phyloP scores from a whole-genome alignment of 2,888 invertebrate genomes.

The Tachystola acroxantha region DNA sequence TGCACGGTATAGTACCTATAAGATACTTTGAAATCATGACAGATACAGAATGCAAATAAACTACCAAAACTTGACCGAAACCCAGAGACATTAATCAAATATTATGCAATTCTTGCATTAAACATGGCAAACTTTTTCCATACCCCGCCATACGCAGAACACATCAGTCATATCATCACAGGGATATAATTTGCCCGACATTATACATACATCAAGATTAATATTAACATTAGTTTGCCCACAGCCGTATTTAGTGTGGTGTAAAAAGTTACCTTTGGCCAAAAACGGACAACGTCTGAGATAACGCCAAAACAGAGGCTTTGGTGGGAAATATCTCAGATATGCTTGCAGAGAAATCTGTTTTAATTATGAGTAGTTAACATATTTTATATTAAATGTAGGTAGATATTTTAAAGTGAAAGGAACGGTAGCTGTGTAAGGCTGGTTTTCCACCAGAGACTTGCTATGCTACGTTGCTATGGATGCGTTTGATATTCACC shows the following conservation, averaged over 20 bases:
- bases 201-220: constrained; percentile 51
- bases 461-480: too few relatives aligned
- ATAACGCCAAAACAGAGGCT: constrained; percentile 37
- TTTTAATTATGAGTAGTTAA: constrained; percentile 25
- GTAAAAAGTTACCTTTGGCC: constrained; percentile 49
- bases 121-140: too few relatives aligned
- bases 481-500: too few relatives aligned
- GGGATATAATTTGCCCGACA: constrained; percentile 22
- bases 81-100: too few relatives aligned
- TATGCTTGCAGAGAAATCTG: constrained; percentile 37
- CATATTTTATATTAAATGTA: constrained; percentile 4
- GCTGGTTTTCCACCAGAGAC: too few relatives aligned
- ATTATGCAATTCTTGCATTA: too few relatives aligned
- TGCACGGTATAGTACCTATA: too few relatives aligned
- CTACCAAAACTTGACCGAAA: too few relatives aligned
- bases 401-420: constrained; percentile 7
- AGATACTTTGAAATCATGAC: too few relatives aligned
- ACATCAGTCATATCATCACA: not conserved
- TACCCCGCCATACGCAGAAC: too few relatives aligned
- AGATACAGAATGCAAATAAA: too few relatives aligned
- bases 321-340: constrained; percentile 47
- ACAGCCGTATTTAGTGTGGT: constrained; percentile 37
- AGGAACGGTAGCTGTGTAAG: constrained; percentile 4
- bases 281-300: constrained; percentile 36
- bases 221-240: constrained; percentile 47